These are phyloP conservation scores for Dromius quadrimaculatus DNA, from an alignment of 2,888 invertebrate species.

Conservation along the genomic window DNA sequence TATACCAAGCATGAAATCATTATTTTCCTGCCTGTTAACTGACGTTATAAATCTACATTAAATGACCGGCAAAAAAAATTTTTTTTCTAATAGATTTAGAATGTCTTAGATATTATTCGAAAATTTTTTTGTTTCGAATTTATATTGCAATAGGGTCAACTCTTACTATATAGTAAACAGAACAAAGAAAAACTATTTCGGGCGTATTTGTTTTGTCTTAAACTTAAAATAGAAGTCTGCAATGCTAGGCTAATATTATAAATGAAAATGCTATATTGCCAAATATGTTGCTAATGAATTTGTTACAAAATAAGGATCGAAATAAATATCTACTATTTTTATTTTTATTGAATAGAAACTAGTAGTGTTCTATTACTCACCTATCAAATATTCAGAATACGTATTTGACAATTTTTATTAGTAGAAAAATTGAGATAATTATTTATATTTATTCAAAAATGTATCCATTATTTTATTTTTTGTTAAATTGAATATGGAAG, in stretches of 20 bases:
- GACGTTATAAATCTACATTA: no score
- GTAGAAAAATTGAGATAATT: slow-evolving; percentile 7
- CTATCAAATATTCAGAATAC: slow-evolving; percentile 11
- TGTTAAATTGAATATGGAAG: no score
- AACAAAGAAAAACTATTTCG: background rate
- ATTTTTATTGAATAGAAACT: background rate
- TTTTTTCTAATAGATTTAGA: no score
- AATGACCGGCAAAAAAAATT: no score
- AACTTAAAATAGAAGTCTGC: background rate
- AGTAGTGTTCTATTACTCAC: slow-evolving; percentile 6
- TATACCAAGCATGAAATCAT: no score
- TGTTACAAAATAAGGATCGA: background rate
- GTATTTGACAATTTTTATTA: slow-evolving; percentile 33
- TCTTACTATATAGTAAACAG: background rate
- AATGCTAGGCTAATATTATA: background rate
- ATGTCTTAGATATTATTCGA: no score
- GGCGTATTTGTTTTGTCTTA: background rate
- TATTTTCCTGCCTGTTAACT: no score
- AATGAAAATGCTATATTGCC: slow-evolving; percentile 23
- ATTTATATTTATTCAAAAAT: background rate
- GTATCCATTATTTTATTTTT: no score
- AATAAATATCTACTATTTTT: background rate
- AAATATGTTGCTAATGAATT: slow-evolving; percentile 11
- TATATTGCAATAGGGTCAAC: slow-evolving; percentile 2
- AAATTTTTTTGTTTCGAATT: no score